These are phyloP conservation scores for Cactoblastis cactorum DNA, from an alignment of 2,888 invertebrate genomes.

Conservation along the genomic window DNA sequence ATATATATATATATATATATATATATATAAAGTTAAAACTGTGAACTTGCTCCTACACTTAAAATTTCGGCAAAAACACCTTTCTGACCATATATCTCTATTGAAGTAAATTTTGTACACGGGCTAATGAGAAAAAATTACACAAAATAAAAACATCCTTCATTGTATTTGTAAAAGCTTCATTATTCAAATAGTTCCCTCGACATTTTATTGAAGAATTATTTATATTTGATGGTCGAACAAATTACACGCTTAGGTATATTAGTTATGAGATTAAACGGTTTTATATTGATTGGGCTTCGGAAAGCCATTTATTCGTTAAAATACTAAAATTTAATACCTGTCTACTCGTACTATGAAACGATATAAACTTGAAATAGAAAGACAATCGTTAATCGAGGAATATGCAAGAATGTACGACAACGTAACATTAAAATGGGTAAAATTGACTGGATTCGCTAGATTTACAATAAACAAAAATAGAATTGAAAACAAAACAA, in stretches of 20 bases:
- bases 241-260: too few species aligned
- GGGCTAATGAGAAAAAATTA: too few species aligned
- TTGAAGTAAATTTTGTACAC: too few species aligned
- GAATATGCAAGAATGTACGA: constrained; percentile 34
- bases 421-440: constrained; percentile 27
- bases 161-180: constrained; percentile 19
- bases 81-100: too few species aligned
- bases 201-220: background rate
- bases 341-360: too few species aligned
- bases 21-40: too few species aligned
- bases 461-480: constrained; percentile 43
- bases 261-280: background rate
- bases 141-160: background rate
- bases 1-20: too few species aligned
- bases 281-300: background rate
- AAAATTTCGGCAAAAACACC: too few species aligned
- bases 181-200: background rate
- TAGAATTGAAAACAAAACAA: constrained; percentile 32
- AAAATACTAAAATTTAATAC: too few species aligned
- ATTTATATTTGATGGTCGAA: background rate
- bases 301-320: background rate
- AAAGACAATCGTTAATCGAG: constrained; percentile 28
- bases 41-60: too few species aligned
- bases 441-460: constrained; percentile 38
- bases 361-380: background rate